Evolutionary conservation across 2,797 vertebrate species (phyloP).

Genomic region (Hemibagrus guttatus): DNA sequence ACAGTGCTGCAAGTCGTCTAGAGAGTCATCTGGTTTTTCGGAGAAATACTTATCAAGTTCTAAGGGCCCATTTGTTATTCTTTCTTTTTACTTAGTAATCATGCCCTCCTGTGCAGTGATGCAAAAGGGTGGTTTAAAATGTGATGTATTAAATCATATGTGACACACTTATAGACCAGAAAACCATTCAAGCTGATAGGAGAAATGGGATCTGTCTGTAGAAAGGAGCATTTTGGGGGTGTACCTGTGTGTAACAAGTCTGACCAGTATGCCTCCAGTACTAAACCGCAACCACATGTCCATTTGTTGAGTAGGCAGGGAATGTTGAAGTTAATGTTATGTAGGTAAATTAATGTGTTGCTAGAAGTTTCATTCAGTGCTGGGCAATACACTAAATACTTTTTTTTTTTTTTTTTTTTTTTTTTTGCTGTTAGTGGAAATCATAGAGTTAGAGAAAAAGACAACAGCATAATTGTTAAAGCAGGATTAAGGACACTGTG

Average conservation of each 20-base stretch:
- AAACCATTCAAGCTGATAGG: constrained; percentile 12
- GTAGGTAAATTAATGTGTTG: constrained; percentile 23
- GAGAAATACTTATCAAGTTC: constrained; percentile 17
- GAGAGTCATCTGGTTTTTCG: constrained; percentile 29
- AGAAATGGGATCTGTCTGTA: constrained; percentile 10
- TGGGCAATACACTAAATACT: no score
- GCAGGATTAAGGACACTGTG: constrained; percentile 65
- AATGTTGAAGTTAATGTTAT: constrained; percentile 1
- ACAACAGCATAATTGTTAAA: constrained; percentile 52
- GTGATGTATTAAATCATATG: constrained; percentile 8
- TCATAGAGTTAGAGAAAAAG: constrained; percentile 30
- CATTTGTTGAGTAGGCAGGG: not conserved
- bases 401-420: no score
- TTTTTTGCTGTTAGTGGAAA: not conserved
- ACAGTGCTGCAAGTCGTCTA: constrained; percentile 28
- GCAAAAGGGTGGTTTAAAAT: not conserved
- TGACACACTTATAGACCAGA: constrained; percentile 28
- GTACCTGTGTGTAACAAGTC: constrained; percentile 8
- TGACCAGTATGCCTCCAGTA: not conserved
- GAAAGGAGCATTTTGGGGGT: not conserved
- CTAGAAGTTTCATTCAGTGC: not conserved
- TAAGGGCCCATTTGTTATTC: constrained; percentile 21
- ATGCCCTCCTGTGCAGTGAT: constrained; percentile 20
- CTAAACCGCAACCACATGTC: not conserved
- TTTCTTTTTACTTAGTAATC: constrained; percentile 26